These are phyloP conservation scores for Zosterops hypoxanthus DNA, from an alignment of 2,113 vertebrate genomes.

Conservation along the genomic window DNA sequence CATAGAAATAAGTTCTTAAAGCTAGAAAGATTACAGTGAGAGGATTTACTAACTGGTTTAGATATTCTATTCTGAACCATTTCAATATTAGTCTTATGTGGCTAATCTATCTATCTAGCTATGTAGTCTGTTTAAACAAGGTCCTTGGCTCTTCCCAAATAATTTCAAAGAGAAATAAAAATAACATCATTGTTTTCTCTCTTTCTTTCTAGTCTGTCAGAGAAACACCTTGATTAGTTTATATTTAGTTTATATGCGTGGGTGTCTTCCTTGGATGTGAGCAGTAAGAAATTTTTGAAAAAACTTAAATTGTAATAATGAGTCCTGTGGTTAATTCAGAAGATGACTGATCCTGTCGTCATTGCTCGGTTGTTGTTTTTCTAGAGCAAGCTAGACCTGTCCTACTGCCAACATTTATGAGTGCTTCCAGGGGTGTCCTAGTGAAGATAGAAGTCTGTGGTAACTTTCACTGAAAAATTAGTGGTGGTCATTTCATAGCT, in stretches of 20 bases:
- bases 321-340: not conserved
- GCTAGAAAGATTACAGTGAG: not conserved
- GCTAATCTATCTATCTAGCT: not conserved
- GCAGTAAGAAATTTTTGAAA: not conserved
- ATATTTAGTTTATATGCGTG: not conserved
- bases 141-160: not conserved
- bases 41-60: not conserved
- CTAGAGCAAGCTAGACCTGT: not conserved
- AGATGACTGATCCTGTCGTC: not conserved
- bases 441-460: not conserved
- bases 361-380: not conserved
- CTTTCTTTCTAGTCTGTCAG: slow-evolving; percentile 11
- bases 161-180: slow-evolving; percentile 31
- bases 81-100: not conserved
- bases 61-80: not conserved
- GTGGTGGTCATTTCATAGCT: not conserved
- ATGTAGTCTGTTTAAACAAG: not conserved
- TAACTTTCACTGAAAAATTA: not conserved
- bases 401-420: not conserved
- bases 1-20: not conserved
- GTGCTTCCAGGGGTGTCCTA: not conserved
- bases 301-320: not conserved
- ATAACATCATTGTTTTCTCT: not conserved
- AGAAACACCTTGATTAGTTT: slow-evolving; percentile 45
- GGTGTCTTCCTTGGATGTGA: not conserved